Conservation (phyloP, 37 sponge, comb jelly and placozoan species). For the Dysidea cf. avara region DNA sequence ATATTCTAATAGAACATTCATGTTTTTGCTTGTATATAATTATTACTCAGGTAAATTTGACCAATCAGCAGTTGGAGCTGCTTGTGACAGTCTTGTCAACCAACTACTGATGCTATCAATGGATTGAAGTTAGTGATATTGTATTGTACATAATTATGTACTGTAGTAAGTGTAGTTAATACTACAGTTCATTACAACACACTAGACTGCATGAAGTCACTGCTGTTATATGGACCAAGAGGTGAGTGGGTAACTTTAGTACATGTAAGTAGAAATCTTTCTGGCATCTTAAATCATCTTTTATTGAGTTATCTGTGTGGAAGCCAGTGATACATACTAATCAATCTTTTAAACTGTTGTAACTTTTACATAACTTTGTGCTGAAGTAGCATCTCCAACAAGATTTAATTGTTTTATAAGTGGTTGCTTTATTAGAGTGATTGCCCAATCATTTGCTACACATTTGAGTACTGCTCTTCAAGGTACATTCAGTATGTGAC, state of each 20-base stretch:
- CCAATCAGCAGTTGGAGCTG: slow-evolving; percentile 72
- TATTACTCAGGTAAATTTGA: slow-evolving; percentile 47
- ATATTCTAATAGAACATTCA: no score
- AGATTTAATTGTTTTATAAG: neutral
- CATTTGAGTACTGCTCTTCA: no score
- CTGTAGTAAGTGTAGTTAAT: no score
- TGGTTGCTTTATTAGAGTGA: neutral
- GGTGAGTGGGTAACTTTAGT: neutral
- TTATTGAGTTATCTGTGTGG: no score
- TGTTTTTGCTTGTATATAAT: no score
- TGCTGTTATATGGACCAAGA: slow-evolving; percentile 54
- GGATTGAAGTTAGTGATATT: slow-evolving; percentile 23
- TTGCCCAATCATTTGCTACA: neutral
- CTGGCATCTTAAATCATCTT: no score
- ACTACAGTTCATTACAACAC: no score
- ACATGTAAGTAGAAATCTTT: neutral
- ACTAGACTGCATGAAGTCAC: slow-evolving; percentile 31
- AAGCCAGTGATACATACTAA: no score
- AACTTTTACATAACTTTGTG: neutral
- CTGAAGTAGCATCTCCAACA: no score
- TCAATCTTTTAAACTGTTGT: no score
- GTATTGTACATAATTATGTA: no score
- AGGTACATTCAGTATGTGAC: no score
- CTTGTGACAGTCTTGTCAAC: slow-evolving; percentile 88
- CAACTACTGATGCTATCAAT: slow-evolving; percentile 79